Conservation (phyloP, 2,888 invertebrate genomes). For the Pteria penguin region DNA sequence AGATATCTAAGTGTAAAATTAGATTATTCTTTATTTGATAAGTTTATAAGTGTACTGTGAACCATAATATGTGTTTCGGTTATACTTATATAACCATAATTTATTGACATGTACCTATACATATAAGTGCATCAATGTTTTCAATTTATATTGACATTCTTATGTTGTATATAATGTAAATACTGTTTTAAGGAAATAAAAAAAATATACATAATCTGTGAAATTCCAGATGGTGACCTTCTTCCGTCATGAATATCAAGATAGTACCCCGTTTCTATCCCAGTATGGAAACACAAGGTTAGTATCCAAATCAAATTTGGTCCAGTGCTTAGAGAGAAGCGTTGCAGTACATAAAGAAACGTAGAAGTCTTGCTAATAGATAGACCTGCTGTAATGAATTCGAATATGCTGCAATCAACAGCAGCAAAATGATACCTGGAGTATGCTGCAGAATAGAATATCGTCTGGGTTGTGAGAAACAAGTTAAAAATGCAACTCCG, state of each 20-base stretch:
- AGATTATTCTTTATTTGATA: too few species aligned
- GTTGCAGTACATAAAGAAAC: neutral
- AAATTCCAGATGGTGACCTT: constrained; percentile 8
- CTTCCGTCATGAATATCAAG: constrained; percentile 3
- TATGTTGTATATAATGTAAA: too few species aligned
- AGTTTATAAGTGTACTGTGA: too few species aligned
- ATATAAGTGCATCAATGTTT: too few species aligned
- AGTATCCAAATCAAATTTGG: neutral
- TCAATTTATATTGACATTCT: too few species aligned
- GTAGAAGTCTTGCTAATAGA: neutral
- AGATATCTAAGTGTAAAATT: too few species aligned
- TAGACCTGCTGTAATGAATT: neutral
- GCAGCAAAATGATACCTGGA: neutral
- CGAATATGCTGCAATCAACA: neutral
- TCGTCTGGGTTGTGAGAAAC: constrained; percentile 33
- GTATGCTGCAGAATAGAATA: constrained; percentile 12
- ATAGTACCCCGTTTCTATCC: neutral
- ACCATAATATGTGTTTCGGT: too few species aligned
- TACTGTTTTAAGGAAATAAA: too few species aligned
- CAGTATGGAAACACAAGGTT: neutral
- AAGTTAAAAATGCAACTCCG: constrained; percentile 27
- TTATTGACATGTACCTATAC: too few species aligned
- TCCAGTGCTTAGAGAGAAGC: neutral
- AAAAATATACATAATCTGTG: neutral
- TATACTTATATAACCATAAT: too few species aligned